Percentiles rank a stretch among this genome's conserved stretches.
Conservation (phyloP, 2,888 invertebrate species). For the Thelaira solivaga region DNA sequence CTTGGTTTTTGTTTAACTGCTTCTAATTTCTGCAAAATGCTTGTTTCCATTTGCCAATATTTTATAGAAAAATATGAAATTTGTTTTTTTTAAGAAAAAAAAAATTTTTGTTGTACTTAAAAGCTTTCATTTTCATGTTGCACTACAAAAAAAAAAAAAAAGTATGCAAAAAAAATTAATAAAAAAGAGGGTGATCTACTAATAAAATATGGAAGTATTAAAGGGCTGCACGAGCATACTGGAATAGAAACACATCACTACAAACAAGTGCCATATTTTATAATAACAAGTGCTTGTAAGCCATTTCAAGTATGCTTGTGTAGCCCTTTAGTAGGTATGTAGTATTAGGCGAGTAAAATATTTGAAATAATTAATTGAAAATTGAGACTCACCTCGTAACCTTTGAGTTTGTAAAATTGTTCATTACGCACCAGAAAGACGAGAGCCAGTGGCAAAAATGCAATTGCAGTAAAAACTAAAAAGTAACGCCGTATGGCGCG, state of each 20-base stretch:
- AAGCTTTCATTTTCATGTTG: not conserved
- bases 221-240: no score
- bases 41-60: no score
- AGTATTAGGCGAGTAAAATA: conserved; percentile 4
- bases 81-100: not conserved
- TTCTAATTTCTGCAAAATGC: no score
- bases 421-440: conserved; percentile 77
- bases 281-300: no score
- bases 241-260: no score
- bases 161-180: no score
- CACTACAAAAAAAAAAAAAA: not conserved
- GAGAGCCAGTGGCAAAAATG: conserved; percentile 76
- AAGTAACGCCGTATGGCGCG: conserved; percentile 77
- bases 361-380: conserved; percentile 16
- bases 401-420: conserved; percentile 76
- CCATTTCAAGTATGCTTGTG: no score
- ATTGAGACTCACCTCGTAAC: conserved; percentile 75
- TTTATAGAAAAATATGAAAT: not conserved
- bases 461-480: conserved; percentile 76
- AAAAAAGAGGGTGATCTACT: no score
- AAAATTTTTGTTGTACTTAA: not conserved
- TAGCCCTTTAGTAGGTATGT: no score
- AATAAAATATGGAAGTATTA: not conserved
- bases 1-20: no score
- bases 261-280: no score